Evolutionary conservation across 2,888 invertebrate species (phyloP), one percentile per base, ranked within the genome.

Genomic region (Chorisops tibialis): DNA sequence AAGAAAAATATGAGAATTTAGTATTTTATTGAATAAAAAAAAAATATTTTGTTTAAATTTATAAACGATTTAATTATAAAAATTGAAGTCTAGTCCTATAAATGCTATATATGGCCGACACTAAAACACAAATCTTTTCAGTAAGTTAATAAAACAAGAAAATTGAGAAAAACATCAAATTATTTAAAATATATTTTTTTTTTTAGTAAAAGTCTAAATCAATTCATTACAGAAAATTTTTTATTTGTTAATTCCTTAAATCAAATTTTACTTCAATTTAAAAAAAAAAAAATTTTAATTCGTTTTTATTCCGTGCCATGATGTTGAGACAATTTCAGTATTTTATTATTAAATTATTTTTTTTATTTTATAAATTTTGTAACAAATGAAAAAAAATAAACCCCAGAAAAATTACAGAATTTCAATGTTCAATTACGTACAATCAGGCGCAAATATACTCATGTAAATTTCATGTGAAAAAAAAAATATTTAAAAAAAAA

Each of bases 21-120:
- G 38, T 52, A 52, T 52, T 52, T 52, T 52, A 52, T 39, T 52
- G 52, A 52, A 52, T 39, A 52, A 39, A 37, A n/a, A n/a, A n/a
- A 16, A 38, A 39, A 19, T 39, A 52, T 52, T 52, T 52, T 52
- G 52, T 52, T 52, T 38, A 39, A 38, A 38, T 52, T 52, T 39
- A 52, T 38, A 52, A 52, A 52, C 52, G 7, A 39, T 38, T 38
- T 30, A 35, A 52, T 12, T 19, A 19, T 21, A 37, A 52, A 52
- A 52, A 39, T 52, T 52, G 12, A 50, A 50, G 50, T 50, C 50
- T 50, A 50, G 50, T 50, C 50, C 50, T 50, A 50, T 18, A 35
- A 50, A 35, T 50, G 35, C 50, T 50, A 50, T 35, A 35, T 30
- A 50, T 50, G 24, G 50, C 50, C 30, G 35, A 50, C 35, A 35